Evolutionary conservation across 2,797 vertebrate species (phyloP), one percentile per base, ranked within the genome.

Genomic region (Cirrhinus mrigala): DNA sequence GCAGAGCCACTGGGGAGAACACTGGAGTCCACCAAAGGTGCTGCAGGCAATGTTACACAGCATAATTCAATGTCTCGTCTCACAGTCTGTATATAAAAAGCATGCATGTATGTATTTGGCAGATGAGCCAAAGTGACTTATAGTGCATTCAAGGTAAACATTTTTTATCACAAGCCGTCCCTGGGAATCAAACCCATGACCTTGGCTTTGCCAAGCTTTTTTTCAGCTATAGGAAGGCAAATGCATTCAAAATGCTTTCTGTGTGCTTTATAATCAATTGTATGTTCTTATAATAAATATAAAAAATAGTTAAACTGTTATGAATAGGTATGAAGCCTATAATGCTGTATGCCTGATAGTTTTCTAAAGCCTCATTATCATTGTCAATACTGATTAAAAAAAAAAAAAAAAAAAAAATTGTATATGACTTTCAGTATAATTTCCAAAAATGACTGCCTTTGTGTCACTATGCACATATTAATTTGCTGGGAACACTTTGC

Each of bases 1-100:
- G 97, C 98, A 0, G 98, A 98, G 80, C 97, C 97, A 91, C 97
- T 98, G 89, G 98, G 98, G 77, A 97, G 95, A 0, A 96, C 86
- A 79, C 95, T 96, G 73, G 97, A 96, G 90, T 99, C 97, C 81
- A 99, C 97, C 46, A 98, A 93, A 0, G 98, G 97, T 15, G 98
- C 98, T 99, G 92, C 40, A 64, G 44, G 68, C 44, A 85, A 24
- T 66, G 50, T 16, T n/a, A 84, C 1, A 79, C 9, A 80, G 14
- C 4, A 84, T 48, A 76, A 66, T 52, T 46, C 37, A 58, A 22
- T 40, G 33, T 78, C 11, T 48, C 18, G 56, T 56, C 24, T 48
- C 77, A 20, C 16, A 79, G 58, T 33, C 29, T 66, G 27, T 9
- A 66, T 33, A 33, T 33, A 33, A 66, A 66, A 33, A 66, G 64